These are phyloP conservation scores for Silurus meridionalis DNA, from an alignment of 2,113 vertebrate genomes.

Conservation along the genomic window DNA sequence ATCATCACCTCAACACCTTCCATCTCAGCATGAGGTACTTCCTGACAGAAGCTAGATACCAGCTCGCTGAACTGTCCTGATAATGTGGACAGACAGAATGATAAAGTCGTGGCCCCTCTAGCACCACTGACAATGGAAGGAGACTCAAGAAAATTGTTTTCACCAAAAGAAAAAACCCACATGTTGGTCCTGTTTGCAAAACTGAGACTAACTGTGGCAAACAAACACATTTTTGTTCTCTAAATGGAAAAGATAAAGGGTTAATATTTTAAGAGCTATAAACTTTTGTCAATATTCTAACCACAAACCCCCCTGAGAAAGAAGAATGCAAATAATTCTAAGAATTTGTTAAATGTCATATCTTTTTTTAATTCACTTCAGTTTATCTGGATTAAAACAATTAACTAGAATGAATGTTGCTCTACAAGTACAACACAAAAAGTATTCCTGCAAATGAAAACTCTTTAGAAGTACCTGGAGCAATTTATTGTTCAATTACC, in stretches of 20 bases:
- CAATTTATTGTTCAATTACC: background rate
- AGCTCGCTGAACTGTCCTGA: constrained; percentile 37
- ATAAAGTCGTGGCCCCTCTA: constrained; percentile 34
- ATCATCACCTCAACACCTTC: constrained; percentile 72
- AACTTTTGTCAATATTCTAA: background rate
- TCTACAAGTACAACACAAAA: background rate
- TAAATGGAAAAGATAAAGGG: background rate
- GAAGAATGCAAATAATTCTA: background rate
- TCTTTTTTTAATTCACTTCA: background rate
- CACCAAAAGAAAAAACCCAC: constrained; percentile 23
- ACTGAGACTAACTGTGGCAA: background rate
- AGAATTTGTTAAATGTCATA: background rate
- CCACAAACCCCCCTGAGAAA: background rate
- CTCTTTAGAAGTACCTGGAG: background rate
- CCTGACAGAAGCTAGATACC: constrained; percentile 49
- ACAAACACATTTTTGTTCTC: background rate
- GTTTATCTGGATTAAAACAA: background rate
- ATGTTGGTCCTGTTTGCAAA: constrained; percentile 8
- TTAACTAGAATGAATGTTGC: background rate
- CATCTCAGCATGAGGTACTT: constrained; percentile 61
- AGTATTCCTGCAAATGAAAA: background rate
- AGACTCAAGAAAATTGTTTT: constrained; percentile 59
- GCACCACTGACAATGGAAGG: constrained; percentile 50
- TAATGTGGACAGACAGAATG: constrained; percentile 43
- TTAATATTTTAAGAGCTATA: background rate